Base-by-base conservation (phyloP, 2,888 invertebrate species). In the Therioaphis trifolii region DNA sequence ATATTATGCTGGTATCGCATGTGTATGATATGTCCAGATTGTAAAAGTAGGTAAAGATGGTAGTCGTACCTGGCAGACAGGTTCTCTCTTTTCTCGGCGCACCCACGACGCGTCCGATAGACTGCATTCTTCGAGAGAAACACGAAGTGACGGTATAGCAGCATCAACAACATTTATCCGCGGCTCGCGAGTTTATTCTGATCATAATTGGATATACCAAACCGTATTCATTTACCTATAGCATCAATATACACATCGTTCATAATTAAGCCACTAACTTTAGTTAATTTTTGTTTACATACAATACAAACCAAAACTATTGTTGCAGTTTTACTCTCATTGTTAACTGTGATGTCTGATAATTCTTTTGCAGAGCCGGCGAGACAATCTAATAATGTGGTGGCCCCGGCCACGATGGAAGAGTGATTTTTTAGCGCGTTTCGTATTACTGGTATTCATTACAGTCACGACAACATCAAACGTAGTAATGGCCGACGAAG, bases 91-190 rank as follows among this genome's bases (percentile, higher is more conserved):
- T n/a, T 66, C 77, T 21, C 55, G 78, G 78, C 78, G 78, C 78
- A 79, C 78, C 78, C 78, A 79, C 78, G 27, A 79, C 78, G 68
- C 69, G 78, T 79, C 78, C 52, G 40, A 79, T 79, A 79, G 69
- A 79, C 78, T 55, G 78, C 78, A 79, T 79, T 79, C 78, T 79
- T 79, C 68, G 69, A 55, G 78, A 69, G 78, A 79, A 79, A 79
- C 68, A 79, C 78, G 18, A 52, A 24, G 24, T 12, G 78, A 40
- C 68, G 68, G 40, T 18, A 66, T 24, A 24, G 9, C 63, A 52
- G 68, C 14, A 69, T 79, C 52, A 27, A 7, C 24, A 77, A 46
- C 12, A 27, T 24, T 27, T 66, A 43, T 40, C 46, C 43, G 66
- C 24, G 63, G 63, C 49, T 49, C 9, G 63, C 14, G 63, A 69